phyloP scores from a whole-genome alignment of 2,888 invertebrate species.

The Rhingia campestris region DNA sequence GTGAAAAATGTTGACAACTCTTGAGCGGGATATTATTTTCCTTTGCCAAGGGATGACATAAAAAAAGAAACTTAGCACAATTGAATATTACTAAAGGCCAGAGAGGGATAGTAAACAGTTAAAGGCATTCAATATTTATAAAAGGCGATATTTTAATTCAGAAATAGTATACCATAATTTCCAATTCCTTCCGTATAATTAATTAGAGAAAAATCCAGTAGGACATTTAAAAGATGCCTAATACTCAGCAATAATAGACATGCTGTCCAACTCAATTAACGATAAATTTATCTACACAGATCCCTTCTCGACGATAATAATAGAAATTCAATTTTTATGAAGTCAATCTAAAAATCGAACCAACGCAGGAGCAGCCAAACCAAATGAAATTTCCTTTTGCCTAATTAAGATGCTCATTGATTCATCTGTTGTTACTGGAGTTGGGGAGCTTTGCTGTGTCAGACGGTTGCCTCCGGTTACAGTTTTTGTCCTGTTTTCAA shows the following conservation, averaged over 20 bases:
- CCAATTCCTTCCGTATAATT: too few relatives aligned
- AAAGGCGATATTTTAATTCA: too few relatives aligned
- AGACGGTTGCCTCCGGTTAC: background rate
- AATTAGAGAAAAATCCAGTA: slow-evolving; percentile 18
- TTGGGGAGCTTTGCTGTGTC: background rate
- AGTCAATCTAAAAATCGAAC: slow-evolving; percentile 51
- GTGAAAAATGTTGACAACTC: slow-evolving; percentile 23
- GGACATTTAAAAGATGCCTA: slow-evolving; percentile 55
- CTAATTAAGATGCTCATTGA: slow-evolving; percentile 67
- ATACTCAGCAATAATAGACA: slow-evolving; percentile 52
- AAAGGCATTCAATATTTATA: too few relatives aligned
- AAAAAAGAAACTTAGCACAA: too few relatives aligned
- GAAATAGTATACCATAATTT: too few relatives aligned
- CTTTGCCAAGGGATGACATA: background rate
- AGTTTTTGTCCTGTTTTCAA: slow-evolving; percentile 11
- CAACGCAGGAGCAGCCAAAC: slow-evolving; percentile 2
- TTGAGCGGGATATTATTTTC: background rate
- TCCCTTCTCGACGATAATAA: slow-evolving; percentile 34
- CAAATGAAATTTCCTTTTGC: slow-evolving; percentile 53
- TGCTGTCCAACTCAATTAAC: slow-evolving; percentile 58
- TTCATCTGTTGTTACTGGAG: slow-evolving; percentile 13
- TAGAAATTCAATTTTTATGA: slow-evolving; percentile 57
- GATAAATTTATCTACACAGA: slow-evolving; percentile 36
- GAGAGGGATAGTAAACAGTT: too few relatives aligned
- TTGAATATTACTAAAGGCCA: too few relatives aligned